Conservation (phyloP, 2,113 vertebrate species). For the Pelecanoides urinatrix region DNA sequence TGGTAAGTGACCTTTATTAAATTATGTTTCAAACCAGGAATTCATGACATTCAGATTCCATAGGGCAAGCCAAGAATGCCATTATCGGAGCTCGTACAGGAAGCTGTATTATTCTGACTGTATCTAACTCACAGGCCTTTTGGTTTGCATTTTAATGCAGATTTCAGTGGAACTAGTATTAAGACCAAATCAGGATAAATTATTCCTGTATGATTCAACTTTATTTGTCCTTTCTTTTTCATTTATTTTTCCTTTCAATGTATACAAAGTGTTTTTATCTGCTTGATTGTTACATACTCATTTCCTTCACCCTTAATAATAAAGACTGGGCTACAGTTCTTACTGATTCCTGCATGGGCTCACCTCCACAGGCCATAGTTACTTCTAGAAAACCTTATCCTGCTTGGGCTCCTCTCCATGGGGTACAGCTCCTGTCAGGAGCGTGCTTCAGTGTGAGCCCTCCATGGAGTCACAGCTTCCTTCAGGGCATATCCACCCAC, state of each 20-base stretch:
- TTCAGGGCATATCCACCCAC: not conserved
- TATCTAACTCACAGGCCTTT: not conserved
- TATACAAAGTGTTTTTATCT: not conserved
- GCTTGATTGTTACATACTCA: not conserved
- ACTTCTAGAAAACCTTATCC: not conserved
- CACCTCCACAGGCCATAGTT: not conserved
- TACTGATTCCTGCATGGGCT: not conserved
- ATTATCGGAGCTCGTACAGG: not conserved
- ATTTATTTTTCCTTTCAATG: not conserved
- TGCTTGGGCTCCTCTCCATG: not conserved
- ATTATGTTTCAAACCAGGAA: conserved; percentile 33
- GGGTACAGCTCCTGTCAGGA: not conserved
- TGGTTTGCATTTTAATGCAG: not conserved
- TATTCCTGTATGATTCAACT: not conserved
- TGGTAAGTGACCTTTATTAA: conserved; percentile 52
- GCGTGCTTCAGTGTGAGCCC: not conserved
- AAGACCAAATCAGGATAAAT: not conserved
- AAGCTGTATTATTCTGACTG: not conserved
- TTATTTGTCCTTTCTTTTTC: not conserved
- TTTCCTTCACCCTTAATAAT: not conserved
- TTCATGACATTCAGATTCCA: conserved; percentile 37
- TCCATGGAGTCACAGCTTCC: not conserved
- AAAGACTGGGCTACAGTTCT: not conserved
- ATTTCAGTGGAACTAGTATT: not conserved
- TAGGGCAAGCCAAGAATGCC: not conserved